Conservation (phyloP, 2,797 vertebrate species). For the Gephyroberyx darwinii region DNA sequence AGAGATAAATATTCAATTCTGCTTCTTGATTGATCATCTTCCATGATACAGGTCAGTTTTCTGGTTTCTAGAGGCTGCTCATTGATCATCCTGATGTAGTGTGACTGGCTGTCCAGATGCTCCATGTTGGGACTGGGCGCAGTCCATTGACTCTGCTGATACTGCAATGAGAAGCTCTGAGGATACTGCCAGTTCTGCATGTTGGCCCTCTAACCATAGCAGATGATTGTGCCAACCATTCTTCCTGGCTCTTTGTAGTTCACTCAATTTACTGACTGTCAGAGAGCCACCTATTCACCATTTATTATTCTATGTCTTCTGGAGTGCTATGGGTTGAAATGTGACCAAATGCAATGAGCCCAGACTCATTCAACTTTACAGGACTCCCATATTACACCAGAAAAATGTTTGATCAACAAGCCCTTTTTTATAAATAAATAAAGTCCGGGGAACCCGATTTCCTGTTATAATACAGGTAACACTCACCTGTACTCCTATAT, state of each 20-base stretch:
- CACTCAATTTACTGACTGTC: slow-evolving; percentile 54
- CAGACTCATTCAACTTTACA: slow-evolving; percentile 26
- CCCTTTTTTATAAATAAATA: too few relatives aligned
- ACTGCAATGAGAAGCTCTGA: slow-evolving; percentile 50
- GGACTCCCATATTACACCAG: slow-evolving; percentile 1
- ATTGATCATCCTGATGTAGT: slow-evolving; percentile 46
- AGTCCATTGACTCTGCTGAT: slow-evolving; percentile 60
- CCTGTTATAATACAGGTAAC: too few relatives aligned
- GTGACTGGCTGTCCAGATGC: slow-evolving; percentile 52
- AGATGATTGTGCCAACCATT: slow-evolving; percentile 54
- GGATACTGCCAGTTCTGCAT: slow-evolving; percentile 45
- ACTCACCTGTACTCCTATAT: too few relatives aligned
- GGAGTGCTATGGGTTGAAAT: slow-evolving; percentile 35
- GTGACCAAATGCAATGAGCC: slow-evolving; percentile 20
- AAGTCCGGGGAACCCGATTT: too few relatives aligned
- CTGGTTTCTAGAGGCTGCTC: slow-evolving; percentile 18
- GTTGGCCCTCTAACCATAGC: slow-evolving; percentile 45
- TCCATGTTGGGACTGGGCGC: slow-evolving; percentile 50
- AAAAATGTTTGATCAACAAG: too few relatives aligned
- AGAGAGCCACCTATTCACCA: slow-evolving; percentile 47
- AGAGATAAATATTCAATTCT: slow-evolving; percentile 35
- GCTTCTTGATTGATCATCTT: slow-evolving; percentile 41
- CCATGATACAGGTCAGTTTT: slow-evolving; percentile 28
- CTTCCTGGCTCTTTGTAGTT: slow-evolving; percentile 47
- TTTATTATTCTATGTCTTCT: slow-evolving; percentile 51